Base-by-base conservation (phyloP, 2,113 vertebrate species). In the Mungos mungo region DNA sequence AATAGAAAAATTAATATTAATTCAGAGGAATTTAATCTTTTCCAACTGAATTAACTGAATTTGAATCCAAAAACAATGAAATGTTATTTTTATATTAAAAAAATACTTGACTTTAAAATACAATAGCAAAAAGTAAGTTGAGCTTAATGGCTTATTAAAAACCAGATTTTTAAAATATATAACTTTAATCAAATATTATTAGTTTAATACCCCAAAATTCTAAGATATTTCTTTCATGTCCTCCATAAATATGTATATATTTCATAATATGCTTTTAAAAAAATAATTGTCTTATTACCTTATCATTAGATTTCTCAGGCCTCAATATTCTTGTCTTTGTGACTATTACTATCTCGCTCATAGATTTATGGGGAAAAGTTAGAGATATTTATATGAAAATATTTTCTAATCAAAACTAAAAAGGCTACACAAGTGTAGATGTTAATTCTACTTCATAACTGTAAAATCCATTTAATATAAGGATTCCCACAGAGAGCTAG, bases 351-450 rank as follows among this genome's bases (percentile, higher is more conserved):
- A 31, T 41, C 16, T 31, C 50, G n/a, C 31, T 86, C 23, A 35
- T 35, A 86, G 31, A 18, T 25, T 69, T 86, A 72, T 57, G 16
- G 11, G 29, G n/a, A 9, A 76, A 16, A 60, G 54, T 45, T 88
- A 76, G 2, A 60, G 27, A 4, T 38, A 82, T 52, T 87, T 31
- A 74, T 65, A 29, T 81, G 23, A 74, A 63, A 80, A 81, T 3
- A 2, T 27, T 95, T 82, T 76, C 47, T 77, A 50, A 77, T 69
- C 63, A 71, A 96, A 97, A 83, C 31, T 77, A 65, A 88, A 94
- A 91, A 69, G 87, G 35, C 13, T 80, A 54, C 9, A 31, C 5
- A 86, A 72, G 16, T n/a, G 65, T 47, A 90, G 29, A 41, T 68
- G 35, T 57, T 54, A 72, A 41, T 63, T 79, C 38, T 27, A 69